These are phyloP conservation scores for Radopholus similis DNA, from an alignment of 1,140 invertebrate genomes.

Conservation along the genomic window DNA sequence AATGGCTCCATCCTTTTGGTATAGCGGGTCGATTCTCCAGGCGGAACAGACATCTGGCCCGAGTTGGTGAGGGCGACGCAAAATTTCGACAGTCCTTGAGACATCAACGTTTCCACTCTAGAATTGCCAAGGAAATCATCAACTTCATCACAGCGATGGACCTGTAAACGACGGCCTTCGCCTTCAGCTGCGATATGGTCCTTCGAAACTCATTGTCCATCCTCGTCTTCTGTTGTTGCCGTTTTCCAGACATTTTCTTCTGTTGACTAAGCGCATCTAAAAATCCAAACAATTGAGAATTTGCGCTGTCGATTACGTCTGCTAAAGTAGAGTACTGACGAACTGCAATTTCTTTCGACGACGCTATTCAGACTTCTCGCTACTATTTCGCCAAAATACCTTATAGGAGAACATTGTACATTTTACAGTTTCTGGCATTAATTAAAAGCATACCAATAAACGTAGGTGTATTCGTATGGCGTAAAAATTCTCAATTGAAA, in stretches of 20 bases:
- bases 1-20: conserved; percentile 6
- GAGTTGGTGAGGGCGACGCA: conserved; percentile 8
- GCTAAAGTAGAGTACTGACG: conserved; percentile 1
- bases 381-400: conserved; percentile 31
- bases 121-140: neutral
- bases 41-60: neutral
- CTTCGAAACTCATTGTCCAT: conserved; percentile 2
- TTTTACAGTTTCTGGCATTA: too few relatives aligned
- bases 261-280: neutral
- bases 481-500: conserved; percentile 28
- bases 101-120: conserved; percentile 12
- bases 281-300: neutral
- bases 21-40: conserved; percentile 17
- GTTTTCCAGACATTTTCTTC: neutral
- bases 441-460: conserved; percentile 29
- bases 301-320: neutral
- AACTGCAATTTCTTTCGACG: neutral
- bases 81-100: conserved; percentile 4
- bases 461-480: conserved; percentile 34
- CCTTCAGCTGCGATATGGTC: neutral
- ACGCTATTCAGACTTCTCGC: conserved; percentile 13
- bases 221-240: neutral
- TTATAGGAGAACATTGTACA: too few relatives aligned
- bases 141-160: too few relatives aligned
- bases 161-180: neutral